Evolutionary conservation across 2,888 invertebrate species (phyloP).

Genomic region (Agonopterix subpropinquella): DNA sequence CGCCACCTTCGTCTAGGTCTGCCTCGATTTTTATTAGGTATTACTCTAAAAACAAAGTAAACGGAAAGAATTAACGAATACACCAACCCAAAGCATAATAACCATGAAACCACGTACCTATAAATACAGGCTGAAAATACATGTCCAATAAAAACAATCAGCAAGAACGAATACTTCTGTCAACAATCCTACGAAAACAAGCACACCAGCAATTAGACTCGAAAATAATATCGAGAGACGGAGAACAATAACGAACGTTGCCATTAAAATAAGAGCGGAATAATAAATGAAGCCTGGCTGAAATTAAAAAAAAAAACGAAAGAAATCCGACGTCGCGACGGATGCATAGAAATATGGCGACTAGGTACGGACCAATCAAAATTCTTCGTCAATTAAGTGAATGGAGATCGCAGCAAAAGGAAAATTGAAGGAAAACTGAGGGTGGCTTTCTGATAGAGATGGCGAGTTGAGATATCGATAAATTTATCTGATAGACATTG

Average conservation of each 20-base stretch:
- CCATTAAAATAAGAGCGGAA: conserved; percentile 73
- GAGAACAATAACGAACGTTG: conserved; percentile 66
- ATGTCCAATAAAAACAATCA: conserved; percentile 32
- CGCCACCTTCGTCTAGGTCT: no score
- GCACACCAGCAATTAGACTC: conserved; percentile 53
- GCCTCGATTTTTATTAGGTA: no score
- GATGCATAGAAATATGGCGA: conserved; percentile 70
- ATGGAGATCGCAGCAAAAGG: conserved; percentile 67
- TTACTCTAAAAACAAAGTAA: no score
- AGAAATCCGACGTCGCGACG: conserved; percentile 44
- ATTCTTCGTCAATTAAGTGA: conserved; percentile 72
- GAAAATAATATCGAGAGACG: conserved; percentile 61
- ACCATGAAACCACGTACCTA: no score
- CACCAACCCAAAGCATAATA: no score
- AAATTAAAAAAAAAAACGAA: conserved; percentile 42
- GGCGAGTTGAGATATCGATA: conserved; percentile 13
- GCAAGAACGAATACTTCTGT: conserved; percentile 28
- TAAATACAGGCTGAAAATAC: conserved; percentile 15
- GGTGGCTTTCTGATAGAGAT: conserved; percentile 44
- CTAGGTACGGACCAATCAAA: conserved; percentile 66
- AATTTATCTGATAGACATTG: not conserved
- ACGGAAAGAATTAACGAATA: no score
- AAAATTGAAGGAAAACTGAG: conserved; percentile 73
- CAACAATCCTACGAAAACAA: conserved; percentile 36
- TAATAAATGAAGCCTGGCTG: conserved; percentile 59